Base-by-base conservation (phyloP, 2,888 invertebrate species). In the Hypomecis punctinalis region DNA sequence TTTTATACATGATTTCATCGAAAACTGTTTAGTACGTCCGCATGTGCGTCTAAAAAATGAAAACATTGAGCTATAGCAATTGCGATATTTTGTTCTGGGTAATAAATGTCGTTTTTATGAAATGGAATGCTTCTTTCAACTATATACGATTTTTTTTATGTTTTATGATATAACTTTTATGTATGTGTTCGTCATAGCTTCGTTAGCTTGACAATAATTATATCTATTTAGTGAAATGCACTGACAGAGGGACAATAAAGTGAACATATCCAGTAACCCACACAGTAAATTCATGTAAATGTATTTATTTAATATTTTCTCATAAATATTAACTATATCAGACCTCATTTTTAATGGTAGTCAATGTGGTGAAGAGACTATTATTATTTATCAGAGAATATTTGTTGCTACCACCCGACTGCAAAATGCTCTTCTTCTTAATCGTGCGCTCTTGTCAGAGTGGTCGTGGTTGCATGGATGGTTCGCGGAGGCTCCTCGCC, bases 1-100 rank as follows among this genome's bases (percentile, higher is more conserved):
- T 68, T 74, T 72, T 74, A 68, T 75, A 75, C 74, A 71, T 70
- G 69, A 66, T 71, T 71, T 69, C 63, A 66, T 59, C 59, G 58
- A 60, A 53, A 56, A 23, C 57, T 47, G 39, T 39, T 54, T 47
- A 39, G 51, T 48, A 47, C 33, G 61, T 65, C 58, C 47, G 46
- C 48, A 40, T 61, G 58, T 57, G 62, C 59, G 51, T 61, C 55
- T 48, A 43, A 45, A 42, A 48, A 8, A 7, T 37, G 11, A 13
- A 10, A 6, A 37, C 36, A 7, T 37, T 23, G 23, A 23, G 23
- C 3, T 7, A 35, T 11, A 9, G 1, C 33, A 10, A 8, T n/a
- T 48, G 13, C 36, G 9, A 56, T 56, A 11, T 45, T 43, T 48
- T 51, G 39, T 11, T 36, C 40, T 11, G 10, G 23, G 10, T 45